These are phyloP conservation scores for Caenorhabditis drosophilae DNA, from an alignment of 2,888 invertebrate species.

Conservation along the genomic window DNA sequence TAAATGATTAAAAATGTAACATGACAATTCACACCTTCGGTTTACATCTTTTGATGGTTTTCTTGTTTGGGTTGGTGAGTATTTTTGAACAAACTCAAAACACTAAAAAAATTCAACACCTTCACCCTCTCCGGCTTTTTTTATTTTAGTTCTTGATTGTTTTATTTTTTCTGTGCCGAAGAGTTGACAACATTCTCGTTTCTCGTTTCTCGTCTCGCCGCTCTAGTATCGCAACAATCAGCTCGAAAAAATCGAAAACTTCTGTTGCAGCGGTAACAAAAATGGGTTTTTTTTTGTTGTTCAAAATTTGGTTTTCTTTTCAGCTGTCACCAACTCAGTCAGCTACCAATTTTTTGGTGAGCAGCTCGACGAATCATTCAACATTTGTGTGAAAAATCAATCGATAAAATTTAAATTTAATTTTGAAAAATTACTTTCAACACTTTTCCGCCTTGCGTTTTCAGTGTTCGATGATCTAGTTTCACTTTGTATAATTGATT, in stretches of 20 bases:
- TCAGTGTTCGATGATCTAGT: conserved; percentile 57
- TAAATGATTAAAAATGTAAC: no score
- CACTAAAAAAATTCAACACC: no score
- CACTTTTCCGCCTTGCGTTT: conserved; percentile 54
- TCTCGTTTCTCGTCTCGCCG: conserved; percentile 36
- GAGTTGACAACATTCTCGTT: conserved; percentile 25
- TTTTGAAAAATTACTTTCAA: conserved; percentile 44
- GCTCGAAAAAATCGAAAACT: conserved; percentile 14
- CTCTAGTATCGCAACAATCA: conserved; percentile 23
- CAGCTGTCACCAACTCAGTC: conserved; percentile 18
- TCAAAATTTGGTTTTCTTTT: neutral
- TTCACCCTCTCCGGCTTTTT: no score
- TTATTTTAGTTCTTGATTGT: conserved; percentile 40
- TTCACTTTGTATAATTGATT: conserved; percentile 44
- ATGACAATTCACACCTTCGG: conserved; percentile 51
- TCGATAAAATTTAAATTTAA: neutral
- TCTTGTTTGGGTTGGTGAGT: conserved; percentile 43
- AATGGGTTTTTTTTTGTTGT: neutral
- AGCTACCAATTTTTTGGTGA: conserved; percentile 16
- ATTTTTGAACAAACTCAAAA: no score
- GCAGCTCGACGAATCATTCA: no score
- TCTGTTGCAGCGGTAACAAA: conserved; percentile 1
- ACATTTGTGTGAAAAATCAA: conserved; percentile 8
- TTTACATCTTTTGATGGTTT: conserved; percentile 42
- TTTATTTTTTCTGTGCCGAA: conserved; percentile 35